These are phyloP conservation scores for Dichetophora obliterata DNA, from an alignment of 2,888 invertebrate genomes.

Conservation along the genomic window DNA sequence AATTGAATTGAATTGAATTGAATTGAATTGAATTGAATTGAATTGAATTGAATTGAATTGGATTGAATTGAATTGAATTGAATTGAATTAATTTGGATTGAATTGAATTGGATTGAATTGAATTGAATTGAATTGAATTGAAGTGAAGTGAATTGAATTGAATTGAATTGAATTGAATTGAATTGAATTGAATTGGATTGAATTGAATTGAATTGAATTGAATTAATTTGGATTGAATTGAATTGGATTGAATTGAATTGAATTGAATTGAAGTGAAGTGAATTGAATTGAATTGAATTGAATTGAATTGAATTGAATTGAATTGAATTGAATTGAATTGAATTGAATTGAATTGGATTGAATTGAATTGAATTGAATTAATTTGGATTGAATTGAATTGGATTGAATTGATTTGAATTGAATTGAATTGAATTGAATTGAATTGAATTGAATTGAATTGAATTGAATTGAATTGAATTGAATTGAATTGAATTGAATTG, in stretches of 20 bases:
- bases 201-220: not conserved
- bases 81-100: no score
- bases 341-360: not conserved
- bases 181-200: constrained; percentile 8
- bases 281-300: constrained; percentile 5
- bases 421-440: not conserved
- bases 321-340: constrained; percentile 11
- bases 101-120: not conserved
- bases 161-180: not conserved
- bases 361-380: no score
- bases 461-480: not conserved
- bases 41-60: no score
- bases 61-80: no score
- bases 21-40: no score
- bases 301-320: constrained; percentile 14
- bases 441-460: not conserved
- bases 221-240: not conserved
- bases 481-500: constrained; percentile 11
- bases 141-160: not conserved
- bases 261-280: not conserved
- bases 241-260: not conserved
- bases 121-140: not conserved
- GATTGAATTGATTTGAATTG: not conserved
- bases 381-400: no score
- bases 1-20: no score